phyloP scores from a whole-genome alignment of 2,113 vertebrate genomes.

The Menidia beryllina region DNA sequence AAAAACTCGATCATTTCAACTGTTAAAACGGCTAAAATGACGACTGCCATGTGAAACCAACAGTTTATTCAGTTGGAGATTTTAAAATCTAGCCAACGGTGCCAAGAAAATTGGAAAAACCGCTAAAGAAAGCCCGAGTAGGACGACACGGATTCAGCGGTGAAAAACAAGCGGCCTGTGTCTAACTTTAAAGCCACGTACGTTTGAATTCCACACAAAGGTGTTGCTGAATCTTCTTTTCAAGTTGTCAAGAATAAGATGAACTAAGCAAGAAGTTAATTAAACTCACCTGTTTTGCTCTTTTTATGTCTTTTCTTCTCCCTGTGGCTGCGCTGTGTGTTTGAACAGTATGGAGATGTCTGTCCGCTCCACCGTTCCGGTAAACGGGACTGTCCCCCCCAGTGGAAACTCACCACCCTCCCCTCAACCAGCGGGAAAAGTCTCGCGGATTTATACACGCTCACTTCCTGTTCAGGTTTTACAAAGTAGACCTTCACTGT shows the following conservation, averaged over 20 bases:
- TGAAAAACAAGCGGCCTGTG: neutral
- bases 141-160: neutral
- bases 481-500: no score
- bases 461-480: slow-evolving; percentile 24
- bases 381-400: slow-evolving; percentile 49
- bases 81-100: no score
- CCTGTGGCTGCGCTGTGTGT: slow-evolving; percentile 6
- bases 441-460: fast-evolving
- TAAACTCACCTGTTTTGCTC: slow-evolving; percentile 41
- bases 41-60: no score
- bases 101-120: neutral
- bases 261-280: fast-evolving
- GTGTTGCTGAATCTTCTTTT: neutral
- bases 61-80: no score
- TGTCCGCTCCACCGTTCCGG: slow-evolving; percentile 43
- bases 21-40: neutral
- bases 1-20: neutral
- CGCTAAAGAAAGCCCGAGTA: neutral
- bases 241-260: fast-evolving
- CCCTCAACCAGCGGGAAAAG: neutral
- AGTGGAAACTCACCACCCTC: slow-evolving; percentile 40
- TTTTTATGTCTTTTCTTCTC: slow-evolving; percentile 11
- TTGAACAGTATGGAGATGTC: slow-evolving; percentile 48
- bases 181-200: neutral
- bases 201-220: slow-evolving; percentile 12